Base-by-base conservation (phyloP, 35 echinoderm and acorn worm species). In the Heliocidaris erythrogramma region DNA sequence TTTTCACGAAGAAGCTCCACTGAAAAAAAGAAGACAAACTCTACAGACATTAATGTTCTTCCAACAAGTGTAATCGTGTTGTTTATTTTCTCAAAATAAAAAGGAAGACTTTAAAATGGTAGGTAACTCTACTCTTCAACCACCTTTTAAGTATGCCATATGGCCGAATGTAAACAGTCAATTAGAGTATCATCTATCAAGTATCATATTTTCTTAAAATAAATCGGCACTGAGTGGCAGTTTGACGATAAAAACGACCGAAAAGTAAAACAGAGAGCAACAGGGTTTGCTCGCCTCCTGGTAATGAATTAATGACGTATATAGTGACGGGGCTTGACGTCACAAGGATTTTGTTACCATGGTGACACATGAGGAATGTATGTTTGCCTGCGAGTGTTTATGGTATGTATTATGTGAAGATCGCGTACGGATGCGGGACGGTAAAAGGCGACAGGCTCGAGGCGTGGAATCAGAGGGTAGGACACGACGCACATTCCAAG, bases 201-300 rank as follows among this genome's bases (percentile, higher is more conserved):
- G n/a, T n/a, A n/a, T n/a, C 87, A 89, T 89, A 89, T 89, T 89
- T 89, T 42, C 31, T 89, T 48, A 89, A 89, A 89, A 89, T 17
- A n/a, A 89, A 89, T 32, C 87, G 14, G 87, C 47, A 12, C 9
- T 89, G 47, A 89, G 87, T 89, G 87, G 87, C 32, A 7, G 30
- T 48, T 47, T 48, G 47, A 30, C 31, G 87, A 30, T 47, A 30
- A 89, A 89, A 89, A 35, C 30, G 18, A 89, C 31, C 29, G 14
- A 7, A 47, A 89, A 89, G 32, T 35, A 48, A 42, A 5, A 89
- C 6, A 5, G 31, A 88, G 30, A 11, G 86, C 86, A 24, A 27
- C 17, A 71, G 65, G 12, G 31, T 24, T 17, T 89, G 87, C 87
- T 48, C 4, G 87, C 87, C 87, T 89, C 32, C 47, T 89, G 29